Conservation (phyloP, 2,113 vertebrate genomes). For the Empidonax traillii region DNA sequence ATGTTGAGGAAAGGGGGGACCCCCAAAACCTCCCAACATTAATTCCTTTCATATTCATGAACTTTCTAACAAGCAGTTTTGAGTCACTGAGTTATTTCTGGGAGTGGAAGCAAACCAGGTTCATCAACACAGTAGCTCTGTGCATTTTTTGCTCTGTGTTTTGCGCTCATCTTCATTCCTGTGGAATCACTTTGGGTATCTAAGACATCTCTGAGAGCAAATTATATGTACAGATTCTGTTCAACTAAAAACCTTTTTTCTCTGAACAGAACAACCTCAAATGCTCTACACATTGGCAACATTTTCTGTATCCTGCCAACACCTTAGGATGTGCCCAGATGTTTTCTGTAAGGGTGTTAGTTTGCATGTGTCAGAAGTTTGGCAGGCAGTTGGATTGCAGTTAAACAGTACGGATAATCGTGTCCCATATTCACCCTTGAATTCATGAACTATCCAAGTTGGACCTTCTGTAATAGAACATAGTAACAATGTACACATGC, state of each 20-base stretch:
- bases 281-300: background rate
- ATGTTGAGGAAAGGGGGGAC: accelerated
- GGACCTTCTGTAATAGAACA: background rate
- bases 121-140: background rate
- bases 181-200: background rate
- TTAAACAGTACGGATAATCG: background rate
- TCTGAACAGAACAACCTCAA: background rate
- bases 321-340: background rate
- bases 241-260: background rate
- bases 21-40: accelerated
- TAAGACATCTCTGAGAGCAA: background rate
- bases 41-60: background rate
- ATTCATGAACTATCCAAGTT: background rate
- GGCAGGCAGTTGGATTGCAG: background rate
- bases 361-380: background rate
- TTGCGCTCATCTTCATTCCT: background rate
- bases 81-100: background rate
- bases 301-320: background rate
- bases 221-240: background rate
- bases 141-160: background rate
- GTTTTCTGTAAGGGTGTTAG: background rate
- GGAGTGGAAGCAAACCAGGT: background rate
- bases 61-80: background rate
- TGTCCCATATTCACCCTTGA: background rate
- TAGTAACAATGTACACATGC: background rate